Base-by-base conservation (phyloP, 64 coral and sea anemone species). In the Pachyseris speciosa region DNA sequence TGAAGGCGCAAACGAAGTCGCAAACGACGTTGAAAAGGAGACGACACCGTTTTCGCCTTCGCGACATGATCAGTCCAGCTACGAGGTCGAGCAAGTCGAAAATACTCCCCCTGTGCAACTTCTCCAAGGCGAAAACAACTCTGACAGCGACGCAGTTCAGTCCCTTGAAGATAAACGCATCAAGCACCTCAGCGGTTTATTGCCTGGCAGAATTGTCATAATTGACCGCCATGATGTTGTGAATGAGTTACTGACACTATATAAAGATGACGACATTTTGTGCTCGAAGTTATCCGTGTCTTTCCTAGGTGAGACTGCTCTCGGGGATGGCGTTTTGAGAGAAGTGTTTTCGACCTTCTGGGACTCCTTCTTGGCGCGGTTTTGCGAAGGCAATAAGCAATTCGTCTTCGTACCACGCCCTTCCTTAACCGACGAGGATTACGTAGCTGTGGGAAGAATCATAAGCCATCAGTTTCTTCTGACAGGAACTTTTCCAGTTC, bases 401-500 rank as follows among this genome's bases (percentile, higher is more conserved):
- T 91, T 81, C 42, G 19, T 8, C 50, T 83, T 91, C 2, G 38
- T 48, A 38, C 64, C 81, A 34, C 15, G 20, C 40, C 60, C 88
- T 22, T 19, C 77, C 20, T 9, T 91, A 41, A 51, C 61, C 69
- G 60, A 72, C 19, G 31, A 32, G 37, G 80, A 74, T 76, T 91
- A 91, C 61, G 45, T 34, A 38, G 89, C 79, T 58, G 42, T 91
- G 12, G 89, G 89, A n/a, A 32, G 53, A 31, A 85, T 85, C 13
- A 63, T 92, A 16, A 92, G 65, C 8, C 90, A 92, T 32, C 83
- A 92, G 65, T 85, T 60, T 36, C 22, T 92, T 26, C 70, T 39
- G n/a, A 92, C 90, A 31, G 90, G 80, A 37, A 85, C 90, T 42
- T 84, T 91, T 59, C 78, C 89, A 63, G 44, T 91, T 22, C 19